These are phyloP conservation scores for Cochlearius cochlearius DNA, from an alignment of 2,113 vertebrate species.

Conservation along the genomic window DNA sequence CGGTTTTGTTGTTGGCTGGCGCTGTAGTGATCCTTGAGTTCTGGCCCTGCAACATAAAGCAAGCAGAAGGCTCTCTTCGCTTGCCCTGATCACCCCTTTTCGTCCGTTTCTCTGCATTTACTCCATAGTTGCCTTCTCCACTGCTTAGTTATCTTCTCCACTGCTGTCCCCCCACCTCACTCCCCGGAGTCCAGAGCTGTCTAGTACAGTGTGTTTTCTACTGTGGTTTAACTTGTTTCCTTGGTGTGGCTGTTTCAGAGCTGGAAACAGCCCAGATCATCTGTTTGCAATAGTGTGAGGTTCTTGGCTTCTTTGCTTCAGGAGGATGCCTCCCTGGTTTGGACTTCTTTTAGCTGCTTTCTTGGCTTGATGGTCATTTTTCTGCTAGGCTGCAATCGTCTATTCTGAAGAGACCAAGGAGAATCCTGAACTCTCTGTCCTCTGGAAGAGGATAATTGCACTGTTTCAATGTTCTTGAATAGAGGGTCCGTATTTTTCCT, in stretches of 20 bases:
- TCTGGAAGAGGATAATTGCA: background rate
- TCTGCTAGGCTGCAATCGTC: background rate
- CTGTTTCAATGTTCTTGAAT: background rate
- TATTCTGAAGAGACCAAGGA: background rate
- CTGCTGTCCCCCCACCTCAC: background rate
- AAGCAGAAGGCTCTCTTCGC: background rate
- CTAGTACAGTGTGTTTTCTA: background rate
- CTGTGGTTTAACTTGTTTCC: background rate
- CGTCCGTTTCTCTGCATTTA: background rate
- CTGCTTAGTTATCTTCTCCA: background rate
- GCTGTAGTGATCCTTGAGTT: background rate
- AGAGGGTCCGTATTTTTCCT: background rate
- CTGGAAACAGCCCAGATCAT: background rate
- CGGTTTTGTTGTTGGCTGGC: background rate
- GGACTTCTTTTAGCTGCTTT: background rate
- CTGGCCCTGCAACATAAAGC: background rate
- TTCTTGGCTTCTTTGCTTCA: background rate
- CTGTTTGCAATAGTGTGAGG: background rate
- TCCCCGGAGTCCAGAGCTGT: fast-evolving
- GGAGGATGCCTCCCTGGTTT: background rate
- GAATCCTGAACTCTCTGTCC: background rate
- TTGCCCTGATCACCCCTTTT: background rate
- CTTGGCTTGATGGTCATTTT: background rate
- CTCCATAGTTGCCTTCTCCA: background rate
- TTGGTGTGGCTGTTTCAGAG: background rate